A percentile compares a stretch with the other conserved stretches of the same genome.
phyloP scores from a whole-genome alignment of 2,888 invertebrate species.

The Geotrupes spiniger region DNA sequence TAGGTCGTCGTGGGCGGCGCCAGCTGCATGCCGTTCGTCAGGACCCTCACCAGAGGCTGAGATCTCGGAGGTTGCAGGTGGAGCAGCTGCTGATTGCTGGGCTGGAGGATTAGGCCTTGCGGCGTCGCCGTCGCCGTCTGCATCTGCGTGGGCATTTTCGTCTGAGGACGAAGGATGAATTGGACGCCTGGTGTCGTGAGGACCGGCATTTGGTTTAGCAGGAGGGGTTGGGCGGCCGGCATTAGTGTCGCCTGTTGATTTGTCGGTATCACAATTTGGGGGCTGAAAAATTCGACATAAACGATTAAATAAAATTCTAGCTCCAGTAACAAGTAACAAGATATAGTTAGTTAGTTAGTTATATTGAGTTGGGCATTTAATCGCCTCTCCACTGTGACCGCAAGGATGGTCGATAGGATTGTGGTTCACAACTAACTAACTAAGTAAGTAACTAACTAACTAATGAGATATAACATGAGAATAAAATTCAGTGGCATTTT shows the following conservation, averaged over 20 bases:
- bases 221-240: constrained; percentile 47
- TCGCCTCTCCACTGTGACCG: no score
- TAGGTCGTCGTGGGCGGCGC: constrained; percentile 50
- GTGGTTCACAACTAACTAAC: no score
- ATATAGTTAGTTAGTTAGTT: no score
- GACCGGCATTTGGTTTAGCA: constrained; percentile 49
- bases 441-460: no score
- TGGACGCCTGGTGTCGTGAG: constrained; percentile 62
- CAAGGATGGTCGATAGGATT: no score
- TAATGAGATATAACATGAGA: not conserved
- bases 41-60: constrained; percentile 55
- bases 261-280: constrained; percentile 47
- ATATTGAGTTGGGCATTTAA: no score
- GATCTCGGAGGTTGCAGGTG: constrained; percentile 42
- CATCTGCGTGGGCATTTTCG: constrained; percentile 49
- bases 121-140: constrained; percentile 40
- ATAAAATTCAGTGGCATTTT: not conserved
- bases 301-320: not conserved
- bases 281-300: constrained; percentile 35
- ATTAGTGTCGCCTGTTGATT: constrained; percentile 46
- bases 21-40: constrained; percentile 57
- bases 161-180: constrained; percentile 65
- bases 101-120: constrained; percentile 47
- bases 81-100: constrained; percentile 42
- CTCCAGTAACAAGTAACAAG: no score